These are phyloP conservation scores for Mythimna albipuncta DNA, from an alignment of 2,888 invertebrate species.

Conservation along the genomic window DNA sequence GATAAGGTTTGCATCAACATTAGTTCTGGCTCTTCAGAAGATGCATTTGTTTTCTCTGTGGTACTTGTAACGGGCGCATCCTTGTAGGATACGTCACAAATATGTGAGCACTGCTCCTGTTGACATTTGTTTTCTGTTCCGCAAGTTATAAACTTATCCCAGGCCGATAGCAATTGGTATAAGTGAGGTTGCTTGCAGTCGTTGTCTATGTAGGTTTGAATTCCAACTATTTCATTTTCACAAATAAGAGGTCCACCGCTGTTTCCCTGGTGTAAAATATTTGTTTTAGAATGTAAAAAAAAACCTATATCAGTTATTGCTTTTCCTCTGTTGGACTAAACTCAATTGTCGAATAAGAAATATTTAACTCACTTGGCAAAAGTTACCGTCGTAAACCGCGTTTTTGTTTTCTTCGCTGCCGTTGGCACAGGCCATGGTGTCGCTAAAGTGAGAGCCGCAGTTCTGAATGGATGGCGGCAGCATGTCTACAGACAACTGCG, in stretches of 20 bases:
- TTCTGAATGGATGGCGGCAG: slow-evolving; percentile 67
- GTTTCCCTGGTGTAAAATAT: slow-evolving; percentile 76
- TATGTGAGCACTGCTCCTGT: slow-evolving; percentile 72
- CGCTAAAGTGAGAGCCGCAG: slow-evolving; percentile 77
- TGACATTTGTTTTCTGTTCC: slow-evolving; percentile 78
- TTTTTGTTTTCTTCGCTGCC: slow-evolving; percentile 74
- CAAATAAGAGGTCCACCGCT: slow-evolving; percentile 85
- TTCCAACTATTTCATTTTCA: slow-evolving; percentile 76
- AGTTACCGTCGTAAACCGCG: slow-evolving; percentile 67
- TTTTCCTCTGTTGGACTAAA: background rate
- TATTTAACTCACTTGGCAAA: slow-evolving; percentile 76
- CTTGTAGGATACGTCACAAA: slow-evolving; percentile 78
- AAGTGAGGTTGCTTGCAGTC: slow-evolving; percentile 81
- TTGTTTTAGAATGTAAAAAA: background rate
- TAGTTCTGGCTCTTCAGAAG: background rate
- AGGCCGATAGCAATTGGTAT: slow-evolving; percentile 79
- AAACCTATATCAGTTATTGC: background rate
- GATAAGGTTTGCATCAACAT: slow-evolving; percentile 7
- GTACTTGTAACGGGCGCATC: slow-evolving; percentile 65
- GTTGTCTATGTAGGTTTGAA: slow-evolving; percentile 83
- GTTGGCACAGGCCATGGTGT: slow-evolving; percentile 78
- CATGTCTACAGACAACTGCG: slow-evolving; percentile 76
- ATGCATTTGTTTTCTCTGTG: background rate
- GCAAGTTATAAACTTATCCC: slow-evolving; percentile 81
- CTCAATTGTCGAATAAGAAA: background rate